Percentiles rank a stretch among this genome's conserved stretches.
Conservation (phyloP, 2,888 invertebrate genomes). For the Archaeoteleia sp. region DNA sequence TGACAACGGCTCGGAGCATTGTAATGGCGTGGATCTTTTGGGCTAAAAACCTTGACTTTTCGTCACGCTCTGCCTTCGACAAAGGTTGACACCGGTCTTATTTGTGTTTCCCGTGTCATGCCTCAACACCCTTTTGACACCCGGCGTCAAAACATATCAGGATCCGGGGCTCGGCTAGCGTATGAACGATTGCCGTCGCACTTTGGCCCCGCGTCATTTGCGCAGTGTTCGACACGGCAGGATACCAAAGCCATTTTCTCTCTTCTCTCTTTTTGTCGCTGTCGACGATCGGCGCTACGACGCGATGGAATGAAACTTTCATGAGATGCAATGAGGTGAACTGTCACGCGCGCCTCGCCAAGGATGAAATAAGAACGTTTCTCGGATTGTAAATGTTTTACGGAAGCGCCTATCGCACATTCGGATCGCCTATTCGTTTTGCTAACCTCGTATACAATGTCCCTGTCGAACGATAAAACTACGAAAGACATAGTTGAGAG, state of each 20-base stretch:
- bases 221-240: constrained; percentile 28
- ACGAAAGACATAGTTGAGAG: constrained; percentile 4
- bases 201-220: constrained; percentile 20
- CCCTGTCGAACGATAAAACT: constrained; percentile 15
- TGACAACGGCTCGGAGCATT: no score
- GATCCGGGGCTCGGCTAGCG: constrained; percentile 16
- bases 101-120: constrained; percentile 46
- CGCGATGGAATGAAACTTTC: constrained; percentile 43
- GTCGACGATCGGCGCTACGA: constrained; percentile 28
- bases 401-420: constrained; percentile 28
- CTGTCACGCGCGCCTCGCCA: constrained; percentile 39
- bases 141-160: constrained; percentile 57
- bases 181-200: constrained; percentile 21
- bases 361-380: constrained; percentile 39
- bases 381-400: constrained; percentile 44
- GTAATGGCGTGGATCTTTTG: no score
- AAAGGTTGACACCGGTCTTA: no score
- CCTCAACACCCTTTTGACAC: constrained; percentile 50
- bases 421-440: constrained; percentile 37
- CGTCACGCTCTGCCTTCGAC: no score
- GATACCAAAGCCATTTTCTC: constrained; percentile 35
- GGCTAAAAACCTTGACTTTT: no score
- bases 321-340: constrained; percentile 49
- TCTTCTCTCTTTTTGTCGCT: constrained; percentile 19
- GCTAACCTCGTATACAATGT: constrained; percentile 29